Conservation (phyloP, 1,140 invertebrate genomes). For the Conopomorpha cramerella region DNA sequence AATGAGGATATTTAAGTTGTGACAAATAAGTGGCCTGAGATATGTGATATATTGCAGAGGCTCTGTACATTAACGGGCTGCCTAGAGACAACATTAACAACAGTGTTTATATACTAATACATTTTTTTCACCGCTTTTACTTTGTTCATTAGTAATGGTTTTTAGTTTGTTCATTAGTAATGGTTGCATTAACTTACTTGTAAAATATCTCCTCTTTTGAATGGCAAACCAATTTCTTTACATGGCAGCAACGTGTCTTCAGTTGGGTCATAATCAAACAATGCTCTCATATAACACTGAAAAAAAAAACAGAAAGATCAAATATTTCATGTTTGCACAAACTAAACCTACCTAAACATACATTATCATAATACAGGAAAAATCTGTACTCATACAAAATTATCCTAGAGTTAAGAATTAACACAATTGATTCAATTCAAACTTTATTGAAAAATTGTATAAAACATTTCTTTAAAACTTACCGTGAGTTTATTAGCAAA, state of each 20-base stretch:
- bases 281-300: constrained; percentile 91
- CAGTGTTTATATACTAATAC: too few relatives aligned
- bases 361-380: neutral
- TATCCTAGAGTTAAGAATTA: constrained; percentile 7
- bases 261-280: constrained; percentile 90
- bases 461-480: constrained; percentile 12
- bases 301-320: constrained; percentile 20
- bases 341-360: neutral
- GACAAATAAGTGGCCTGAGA: too few relatives aligned
- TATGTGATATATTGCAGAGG: too few relatives aligned
- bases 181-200: too few relatives aligned
- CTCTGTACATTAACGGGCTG: too few relatives aligned
- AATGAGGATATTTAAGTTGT: too few relatives aligned
- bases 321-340: neutral
- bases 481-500: constrained; percentile 48
- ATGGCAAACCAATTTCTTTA: constrained; percentile 92
- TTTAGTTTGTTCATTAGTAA: too few relatives aligned
- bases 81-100: too few relatives aligned
- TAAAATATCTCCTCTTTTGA: constrained; percentile 93
- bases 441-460: neutral
- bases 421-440: neutral
- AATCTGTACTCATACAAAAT: neutral
- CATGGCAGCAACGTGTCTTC: constrained; percentile 92
- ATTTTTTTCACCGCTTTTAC: too few relatives aligned
- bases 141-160: too few relatives aligned